A percentile compares a stretch with the other conserved stretches of the same genome.
Conservation (phyloP, 1,140 invertebrate species). For the Macrobrachium nipponense region DNA sequence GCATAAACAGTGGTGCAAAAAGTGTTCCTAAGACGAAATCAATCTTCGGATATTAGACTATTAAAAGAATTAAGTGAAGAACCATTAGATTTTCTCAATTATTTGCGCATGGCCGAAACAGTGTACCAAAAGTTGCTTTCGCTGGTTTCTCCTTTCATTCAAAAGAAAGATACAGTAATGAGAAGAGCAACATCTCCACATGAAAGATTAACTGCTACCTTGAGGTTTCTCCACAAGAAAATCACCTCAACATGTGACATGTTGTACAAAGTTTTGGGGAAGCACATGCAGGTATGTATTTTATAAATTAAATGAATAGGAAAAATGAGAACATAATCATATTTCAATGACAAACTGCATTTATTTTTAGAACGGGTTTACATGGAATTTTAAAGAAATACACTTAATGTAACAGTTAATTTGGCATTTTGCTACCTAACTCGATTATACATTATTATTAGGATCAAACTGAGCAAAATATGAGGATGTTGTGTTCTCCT, state of each 20-base stretch:
- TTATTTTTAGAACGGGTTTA: slow-evolving; percentile 38
- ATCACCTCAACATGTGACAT: slow-evolving; percentile 27
- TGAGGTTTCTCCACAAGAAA: slow-evolving; percentile 31
- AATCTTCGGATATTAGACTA: too few relatives aligned
- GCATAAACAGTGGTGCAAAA: too few relatives aligned
- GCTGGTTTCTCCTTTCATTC: slow-evolving; percentile 34
- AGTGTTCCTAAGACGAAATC: too few relatives aligned
- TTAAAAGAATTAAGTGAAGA: too few relatives aligned
- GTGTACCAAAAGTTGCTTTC: slow-evolving; percentile 26
- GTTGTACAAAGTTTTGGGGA: slow-evolving; percentile 25
- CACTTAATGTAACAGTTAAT: slow-evolving; percentile 29
- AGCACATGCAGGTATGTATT: slow-evolving; percentile 18
- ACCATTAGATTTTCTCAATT: too few relatives aligned
- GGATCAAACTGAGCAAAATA: slow-evolving; percentile 36
- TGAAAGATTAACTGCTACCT: slow-evolving; percentile 37
- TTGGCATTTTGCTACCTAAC: slow-evolving; percentile 13
- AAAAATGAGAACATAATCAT: too few relatives aligned
- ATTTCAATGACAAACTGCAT: slow-evolving; percentile 41
- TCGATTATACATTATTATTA: slow-evolving; percentile 24
- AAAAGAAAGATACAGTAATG: slow-evolving; percentile 30
- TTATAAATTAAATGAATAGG: too few relatives aligned
- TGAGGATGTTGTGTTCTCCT: slow-evolving; percentile 32
- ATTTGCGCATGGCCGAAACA: too few relatives aligned
- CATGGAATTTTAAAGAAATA: slow-evolving; percentile 33
- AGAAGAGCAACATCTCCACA: slow-evolving; percentile 28